These are phyloP conservation scores for Gnathonemus echidnorhynchus DNA, from an alignment of 2,113 vertebrate species.

Conservation along the genomic window DNA sequence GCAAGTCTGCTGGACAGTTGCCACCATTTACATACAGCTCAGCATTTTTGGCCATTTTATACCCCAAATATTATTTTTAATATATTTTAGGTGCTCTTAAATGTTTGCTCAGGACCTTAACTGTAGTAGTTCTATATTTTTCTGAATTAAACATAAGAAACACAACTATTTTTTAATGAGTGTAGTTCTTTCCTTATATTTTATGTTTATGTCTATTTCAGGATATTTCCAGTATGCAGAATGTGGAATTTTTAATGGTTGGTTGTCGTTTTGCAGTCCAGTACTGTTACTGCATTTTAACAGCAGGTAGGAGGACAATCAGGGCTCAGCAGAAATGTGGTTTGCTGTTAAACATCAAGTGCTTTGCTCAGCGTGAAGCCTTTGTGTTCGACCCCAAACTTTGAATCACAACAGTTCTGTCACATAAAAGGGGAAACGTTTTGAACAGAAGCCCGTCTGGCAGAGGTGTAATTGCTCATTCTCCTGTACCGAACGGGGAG, in stretches of 20 bases:
- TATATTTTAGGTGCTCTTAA: background rate
- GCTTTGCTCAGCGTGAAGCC: background rate
- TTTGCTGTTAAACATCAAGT: background rate
- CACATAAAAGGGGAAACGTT: background rate
- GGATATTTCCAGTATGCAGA: background rate
- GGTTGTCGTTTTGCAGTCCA: background rate
- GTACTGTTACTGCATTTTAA: background rate
- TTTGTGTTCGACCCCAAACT: background rate
- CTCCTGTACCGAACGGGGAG: background rate
- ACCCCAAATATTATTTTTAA: background rate
- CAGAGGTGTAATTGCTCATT: conserved; percentile 9
- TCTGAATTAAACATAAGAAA: background rate
- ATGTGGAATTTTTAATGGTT: background rate
- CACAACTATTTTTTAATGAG: background rate
- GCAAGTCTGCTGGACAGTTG: background rate
- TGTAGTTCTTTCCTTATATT: background rate
- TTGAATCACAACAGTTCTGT: background rate
- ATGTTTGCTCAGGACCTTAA: background rate
- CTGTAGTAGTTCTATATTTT: background rate
- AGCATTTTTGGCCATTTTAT: background rate
- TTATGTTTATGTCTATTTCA: background rate
- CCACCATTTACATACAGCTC: background rate
- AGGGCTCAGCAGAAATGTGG: background rate
- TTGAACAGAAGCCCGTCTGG: background rate
- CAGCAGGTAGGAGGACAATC: background rate